phyloP scores from a whole-genome alignment of 2,888 invertebrate species.

The Rotaria socialis region DNA sequence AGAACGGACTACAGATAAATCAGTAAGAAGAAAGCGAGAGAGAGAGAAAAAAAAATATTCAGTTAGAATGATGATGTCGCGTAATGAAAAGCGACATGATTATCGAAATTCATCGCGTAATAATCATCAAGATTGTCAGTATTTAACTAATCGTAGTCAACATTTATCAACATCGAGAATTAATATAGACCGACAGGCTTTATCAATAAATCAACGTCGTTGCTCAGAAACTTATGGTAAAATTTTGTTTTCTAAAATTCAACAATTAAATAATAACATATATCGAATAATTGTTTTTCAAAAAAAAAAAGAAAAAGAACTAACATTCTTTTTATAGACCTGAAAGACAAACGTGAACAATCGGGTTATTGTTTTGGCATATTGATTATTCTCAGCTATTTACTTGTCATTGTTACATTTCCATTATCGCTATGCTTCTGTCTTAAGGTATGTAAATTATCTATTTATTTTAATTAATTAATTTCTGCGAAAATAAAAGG shows the following conservation, averaged over 20 bases:
- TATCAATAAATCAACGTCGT: not conserved
- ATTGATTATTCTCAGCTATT: constrained; percentile 1
- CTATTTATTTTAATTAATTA: not conserved
- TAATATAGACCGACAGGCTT: not conserved
- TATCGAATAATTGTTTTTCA: too few relatives aligned
- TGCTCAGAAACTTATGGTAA: not conserved
- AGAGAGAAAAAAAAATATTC: not conserved
- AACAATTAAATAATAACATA: too few relatives aligned
- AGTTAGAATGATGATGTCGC: not conserved
- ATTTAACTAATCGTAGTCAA: not conserved
- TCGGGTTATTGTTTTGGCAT: constrained; percentile 4
- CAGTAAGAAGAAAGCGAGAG: not conserved
- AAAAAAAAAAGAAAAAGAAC: too few relatives aligned
- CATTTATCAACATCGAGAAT: not conserved
- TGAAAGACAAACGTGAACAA: constrained; percentile 28
- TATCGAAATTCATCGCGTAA: not conserved
- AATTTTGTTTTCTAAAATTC: not conserved
- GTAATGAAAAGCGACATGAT: not conserved
- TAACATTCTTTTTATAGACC: not conserved
- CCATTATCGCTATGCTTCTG: constrained; percentile 45
- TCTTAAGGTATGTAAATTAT: constrained; percentile 36
- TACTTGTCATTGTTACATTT: constrained; percentile 44
- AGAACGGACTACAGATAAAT: not conserved
- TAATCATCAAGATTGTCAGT: not conserved
- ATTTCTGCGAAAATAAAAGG: not conserved